Evolutionary conservation across 2,797 vertebrate genomes (phyloP).

Genomic region (Picus viridis): DNA sequence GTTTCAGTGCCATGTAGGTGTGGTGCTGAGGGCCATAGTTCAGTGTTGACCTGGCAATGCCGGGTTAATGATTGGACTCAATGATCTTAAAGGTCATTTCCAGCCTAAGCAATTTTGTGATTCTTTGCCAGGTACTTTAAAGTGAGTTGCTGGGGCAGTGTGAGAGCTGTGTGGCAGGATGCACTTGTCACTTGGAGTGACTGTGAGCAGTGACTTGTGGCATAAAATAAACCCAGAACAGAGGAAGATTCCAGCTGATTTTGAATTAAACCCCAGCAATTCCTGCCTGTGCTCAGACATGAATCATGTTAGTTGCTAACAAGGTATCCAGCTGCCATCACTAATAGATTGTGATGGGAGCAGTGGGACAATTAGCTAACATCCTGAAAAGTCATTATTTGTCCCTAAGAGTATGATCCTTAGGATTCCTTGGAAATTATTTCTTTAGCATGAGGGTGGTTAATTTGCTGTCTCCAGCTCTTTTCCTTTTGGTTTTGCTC

Average conservation of each 20-base stretch:
- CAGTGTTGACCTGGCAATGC: too few species aligned
- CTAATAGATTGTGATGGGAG: constrained; percentile 30
- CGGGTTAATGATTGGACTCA: too few species aligned
- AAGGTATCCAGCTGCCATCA: background rate
- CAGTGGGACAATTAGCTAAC: constrained; percentile 6
- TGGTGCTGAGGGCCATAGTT: too few species aligned
- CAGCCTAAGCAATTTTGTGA: too few species aligned
- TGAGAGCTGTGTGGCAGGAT: background rate
- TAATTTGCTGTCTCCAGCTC: background rate
- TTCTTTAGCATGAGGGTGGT: background rate
- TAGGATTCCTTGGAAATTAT: background rate
- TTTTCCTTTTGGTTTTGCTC: background rate
- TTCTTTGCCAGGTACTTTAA: background rate
- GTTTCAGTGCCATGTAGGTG: too few species aligned
- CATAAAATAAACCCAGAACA: background rate
- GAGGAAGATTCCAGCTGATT: background rate
- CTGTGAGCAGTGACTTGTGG: background rate
- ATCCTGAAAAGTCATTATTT: constrained; percentile 35
- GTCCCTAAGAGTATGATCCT: background rate
- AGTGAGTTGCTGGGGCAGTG: background rate
- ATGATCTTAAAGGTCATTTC: too few species aligned
- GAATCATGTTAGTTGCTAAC: background rate
- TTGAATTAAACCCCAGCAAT: background rate
- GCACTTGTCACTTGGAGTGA: accelerated
- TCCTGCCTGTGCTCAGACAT: background rate